Percentiles rank a stretch among this genome's conserved stretches.
Evolutionary conservation across 2,113 vertebrate genomes (phyloP).

Genomic region (Mus musculus): GRCm39 chr1:29117001-29117500

Average conservation of each 20-base stretch:
- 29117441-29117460: too few species aligned
- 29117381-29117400: not conserved
- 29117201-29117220: not conserved
- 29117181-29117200: not conserved
- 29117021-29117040: constrained; percentile 70
- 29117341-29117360: too few species aligned
- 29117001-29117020: constrained; percentile 76
- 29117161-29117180: not conserved
- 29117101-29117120: constrained; percentile 65
- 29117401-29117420: not conserved
- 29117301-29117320: not conserved
- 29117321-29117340: not conserved
- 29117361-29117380: too few species aligned
- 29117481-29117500: too few species aligned
- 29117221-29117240: not conserved
- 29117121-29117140: not conserved
- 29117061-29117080: constrained; percentile 52
- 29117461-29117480: too few species aligned
- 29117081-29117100: constrained; percentile 57
- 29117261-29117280: not conserved
- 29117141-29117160: not conserved
- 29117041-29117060: constrained; percentile 67
- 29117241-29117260: not conserved
- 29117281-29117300: not conserved
- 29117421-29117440: not conserved